Evolutionary conservation across 1,140 invertebrate genomes (phyloP), one percentile per base, ranked within the genome.

Genomic region (Cotesia glomerata): DNA sequence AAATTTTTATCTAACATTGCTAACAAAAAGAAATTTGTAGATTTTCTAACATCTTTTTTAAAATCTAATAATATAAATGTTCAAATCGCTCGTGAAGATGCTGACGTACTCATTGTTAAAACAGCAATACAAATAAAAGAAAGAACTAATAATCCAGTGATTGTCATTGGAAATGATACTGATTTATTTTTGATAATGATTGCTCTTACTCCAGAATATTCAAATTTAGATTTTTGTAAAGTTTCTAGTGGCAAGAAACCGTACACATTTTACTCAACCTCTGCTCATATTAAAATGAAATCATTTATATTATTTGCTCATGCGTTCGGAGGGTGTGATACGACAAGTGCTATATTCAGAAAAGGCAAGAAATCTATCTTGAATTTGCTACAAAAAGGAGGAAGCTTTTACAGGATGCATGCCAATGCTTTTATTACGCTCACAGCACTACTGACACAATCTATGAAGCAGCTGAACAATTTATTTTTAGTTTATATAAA

Each of bases 281-380:
- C 2, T 49, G 36, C 71, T 16, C 9, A 74, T 2, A 52, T 36
- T 35, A 5, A 67, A 14, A 61, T 76, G 3, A 56, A 72, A 66
- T 14, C n/a, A 49, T 71, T 71, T 32, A 74, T 76, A 39, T 65
- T 76, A 59, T 74, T 76, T 59, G 58, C 65, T 9, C 72, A 74
- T 65, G 75, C 75, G 3, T 72, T 75, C 36, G 26, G 13, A n/a
- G 74, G 74, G n/a, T 72, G 70, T 39, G 70, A 75, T 54, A 51
- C 64, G 8, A 71, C 68, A n/a, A 68, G 72, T 71, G 26, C 68
- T 26, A 26, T 74, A 9, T 74, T 36, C 39, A n/a, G 8, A 13
- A 74, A 68, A 64, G 68, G 75, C 0, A 76, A 76, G 58, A 76
- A 71, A 59, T n/a, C 5, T 9, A 59, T 73, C 13, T 51, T 73